Evolutionary conservation across 2,888 invertebrate genomes (phyloP).

Genomic region (Trissoscelio sp.): DNA sequence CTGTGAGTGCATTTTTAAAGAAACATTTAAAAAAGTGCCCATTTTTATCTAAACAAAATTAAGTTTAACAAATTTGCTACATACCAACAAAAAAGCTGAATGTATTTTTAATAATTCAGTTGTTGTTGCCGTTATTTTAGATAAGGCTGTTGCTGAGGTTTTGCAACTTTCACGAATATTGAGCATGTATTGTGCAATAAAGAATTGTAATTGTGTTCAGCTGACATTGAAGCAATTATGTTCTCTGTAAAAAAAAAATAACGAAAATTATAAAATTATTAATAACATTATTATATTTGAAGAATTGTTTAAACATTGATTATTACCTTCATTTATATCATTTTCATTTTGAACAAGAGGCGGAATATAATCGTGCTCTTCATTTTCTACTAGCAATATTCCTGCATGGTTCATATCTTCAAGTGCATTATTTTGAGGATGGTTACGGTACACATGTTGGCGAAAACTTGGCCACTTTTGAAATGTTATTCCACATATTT

Average conservation of each 20-base stretch:
- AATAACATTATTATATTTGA: not conserved
- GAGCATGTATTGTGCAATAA: too few species aligned
- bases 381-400: not conserved
- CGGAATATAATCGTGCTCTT: not conserved
- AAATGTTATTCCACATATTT: too few species aligned
- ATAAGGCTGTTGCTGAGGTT: too few species aligned
- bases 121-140: too few species aligned
- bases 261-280: not conserved
- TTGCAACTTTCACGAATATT: too few species aligned
- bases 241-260: conserved; percentile 59
- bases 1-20: too few species aligned
- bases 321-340: conserved; percentile 2
- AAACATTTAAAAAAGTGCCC: too few species aligned
- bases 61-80: too few species aligned
- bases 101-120: too few species aligned
- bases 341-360: not conserved
- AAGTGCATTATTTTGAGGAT: not conserved
- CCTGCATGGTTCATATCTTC: not conserved
- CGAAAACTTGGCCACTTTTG: not conserved
- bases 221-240: conserved; percentile 61
- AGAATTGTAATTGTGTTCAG: too few species aligned
- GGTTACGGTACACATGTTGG: conserved; percentile 9
- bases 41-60: too few species aligned
- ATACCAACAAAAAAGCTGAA: too few species aligned
- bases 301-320: not conserved